A percentile compares a stretch with the other conserved stretches of the same genome.
Conservation (phyloP, 2,888 invertebrate genomes). For the Agrotis exclamationis region DNA sequence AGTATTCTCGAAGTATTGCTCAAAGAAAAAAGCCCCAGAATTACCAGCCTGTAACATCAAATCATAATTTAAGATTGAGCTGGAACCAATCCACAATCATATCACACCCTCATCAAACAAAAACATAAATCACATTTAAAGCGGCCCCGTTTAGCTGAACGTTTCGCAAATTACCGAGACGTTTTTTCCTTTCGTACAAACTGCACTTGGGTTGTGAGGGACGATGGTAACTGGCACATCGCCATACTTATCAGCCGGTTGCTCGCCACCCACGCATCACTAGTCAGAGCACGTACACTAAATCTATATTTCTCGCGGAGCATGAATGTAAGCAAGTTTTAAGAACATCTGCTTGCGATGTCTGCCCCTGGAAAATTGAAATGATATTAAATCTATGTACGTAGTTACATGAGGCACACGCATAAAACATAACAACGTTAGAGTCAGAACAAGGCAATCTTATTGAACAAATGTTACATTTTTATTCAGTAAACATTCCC, state of each 20-base stretch:
- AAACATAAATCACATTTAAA: conserved; percentile 51
- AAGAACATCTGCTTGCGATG: conserved; percentile 70
- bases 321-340: conserved; percentile 74
- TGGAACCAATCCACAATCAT: conserved; percentile 32
- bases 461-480: conserved; percentile 45
- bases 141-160: conserved; percentile 44
- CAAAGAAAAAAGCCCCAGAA: not conserved
- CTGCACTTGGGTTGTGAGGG: conserved; percentile 51
- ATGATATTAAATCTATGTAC: conserved; percentile 45
- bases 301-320: conserved; percentile 71
- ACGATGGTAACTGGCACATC: conserved; percentile 54
- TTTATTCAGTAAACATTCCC: conserved; percentile 41
- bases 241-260: conserved; percentile 59
- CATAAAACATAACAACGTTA: conserved; percentile 35
- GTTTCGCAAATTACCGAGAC: conserved; percentile 52
- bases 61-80: conserved; percentile 36
- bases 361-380: conserved; percentile 61
- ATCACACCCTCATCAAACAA: conserved; percentile 37
- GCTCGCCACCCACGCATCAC: conserved; percentile 51
- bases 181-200: conserved; percentile 55
- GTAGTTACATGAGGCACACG: conserved; percentile 17
- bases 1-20: not conserved
- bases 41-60: conserved; percentile 9
- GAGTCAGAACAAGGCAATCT: conserved; percentile 17
- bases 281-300: conserved; percentile 70